Base-by-base conservation (phyloP, 2,888 invertebrate species). In the Drosophila koepferae region DNA sequence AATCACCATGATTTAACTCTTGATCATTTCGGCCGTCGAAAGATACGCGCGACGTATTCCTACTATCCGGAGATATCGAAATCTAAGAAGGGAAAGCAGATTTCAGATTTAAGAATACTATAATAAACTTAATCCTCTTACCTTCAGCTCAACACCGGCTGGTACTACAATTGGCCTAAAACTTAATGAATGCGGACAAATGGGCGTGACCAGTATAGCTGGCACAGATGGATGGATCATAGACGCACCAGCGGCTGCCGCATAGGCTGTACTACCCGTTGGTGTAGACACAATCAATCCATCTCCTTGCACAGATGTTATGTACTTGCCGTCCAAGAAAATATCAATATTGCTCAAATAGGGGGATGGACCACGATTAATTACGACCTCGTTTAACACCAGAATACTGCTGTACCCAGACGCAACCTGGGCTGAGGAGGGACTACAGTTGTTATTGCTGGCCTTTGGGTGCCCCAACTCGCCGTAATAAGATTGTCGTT, bases 211-310 rank as follows among this genome's bases (percentile, higher is more conserved):
- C 97, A 99, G 97, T 86, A 99, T 98, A 43, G 99, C 98, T 12
- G 99, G 99, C 59, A 99, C 99, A 44, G 97, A 98, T 5, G 99
- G 99, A 94, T 99, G 99, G 90, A 99, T 98, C 98, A 99, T 99
- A 62, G 98, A 98, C 20, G 99, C 99, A 38, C 99, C 99, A 4
- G 99, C 98, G 0, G 98, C 97, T 20, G 98, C 98, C 0, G 98
- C 98, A 93, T 98, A 98, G 0, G 98, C 98, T 0, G 98, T 98
- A 89, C 98, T 98, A 59, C 99, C 99, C 0, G 99, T 99, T 1
- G 99, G 99, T 0, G 99, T 99, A 43, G 98, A 98, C 16, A 99
- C 98, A 91, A 99, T 99, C 78, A 99, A 93, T 62, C 97, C 97
- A 91, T 98, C 98, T 54, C 98, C 98, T 92, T 98, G 98, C 9